Conservation (phyloP, 2,888 invertebrate species). For the Conchocele bisecta region DNA sequence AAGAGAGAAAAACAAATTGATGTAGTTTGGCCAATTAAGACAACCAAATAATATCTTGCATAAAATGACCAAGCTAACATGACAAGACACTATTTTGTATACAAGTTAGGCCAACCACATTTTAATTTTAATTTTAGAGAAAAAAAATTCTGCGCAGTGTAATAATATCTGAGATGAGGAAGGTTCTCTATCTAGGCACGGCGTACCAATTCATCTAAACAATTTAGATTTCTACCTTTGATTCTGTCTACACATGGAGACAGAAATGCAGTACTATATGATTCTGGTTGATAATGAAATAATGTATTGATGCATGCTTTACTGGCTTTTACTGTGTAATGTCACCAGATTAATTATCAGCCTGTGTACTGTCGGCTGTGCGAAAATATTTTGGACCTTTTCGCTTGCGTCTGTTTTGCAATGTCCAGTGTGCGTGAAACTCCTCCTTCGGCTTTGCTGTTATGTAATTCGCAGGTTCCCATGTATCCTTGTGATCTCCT, state of each 20-base stretch:
- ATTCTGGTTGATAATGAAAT: too few relatives aligned
- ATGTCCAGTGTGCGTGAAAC: background rate
- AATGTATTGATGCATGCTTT: too few relatives aligned
- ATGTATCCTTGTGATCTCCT: background rate
- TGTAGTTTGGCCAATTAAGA: conserved; percentile 1
- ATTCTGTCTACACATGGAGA: too few relatives aligned
- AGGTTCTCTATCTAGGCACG: too few relatives aligned
- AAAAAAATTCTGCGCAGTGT: too few relatives aligned
- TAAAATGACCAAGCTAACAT: background rate
- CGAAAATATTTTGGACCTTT: too few relatives aligned
- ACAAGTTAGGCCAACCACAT: conserved; percentile 1
- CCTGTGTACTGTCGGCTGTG: too few relatives aligned
- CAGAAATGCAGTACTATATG: too few relatives aligned
- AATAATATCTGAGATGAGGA: background rate
- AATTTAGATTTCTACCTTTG: too few relatives aligned
- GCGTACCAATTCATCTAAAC: too few relatives aligned
- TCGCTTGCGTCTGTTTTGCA: background rate
- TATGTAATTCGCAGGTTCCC: conserved; percentile 3
- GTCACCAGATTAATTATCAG: too few relatives aligned
- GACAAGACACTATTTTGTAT: background rate
- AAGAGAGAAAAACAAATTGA: background rate
- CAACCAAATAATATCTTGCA: background rate
- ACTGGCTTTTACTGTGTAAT: too few relatives aligned
- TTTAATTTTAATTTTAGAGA: background rate
- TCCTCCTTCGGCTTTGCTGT: conserved; percentile 4